These are phyloP conservation scores for Pipistrellus nathusii DNA, from an alignment of 2,797 vertebrate genomes.

Conservation along the genomic window DNA sequence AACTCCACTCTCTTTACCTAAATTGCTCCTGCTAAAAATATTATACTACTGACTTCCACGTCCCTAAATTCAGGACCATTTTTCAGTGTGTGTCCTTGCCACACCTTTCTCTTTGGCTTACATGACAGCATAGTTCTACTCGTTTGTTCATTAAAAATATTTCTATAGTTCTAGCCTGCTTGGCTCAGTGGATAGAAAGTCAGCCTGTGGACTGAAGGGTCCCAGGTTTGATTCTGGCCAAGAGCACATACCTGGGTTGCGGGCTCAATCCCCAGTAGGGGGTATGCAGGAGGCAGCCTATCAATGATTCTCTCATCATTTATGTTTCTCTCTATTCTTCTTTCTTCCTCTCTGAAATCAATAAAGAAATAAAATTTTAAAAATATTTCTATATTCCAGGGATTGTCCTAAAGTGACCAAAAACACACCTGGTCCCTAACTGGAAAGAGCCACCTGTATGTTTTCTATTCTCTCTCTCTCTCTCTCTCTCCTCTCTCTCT, in stretches of 20 bases:
- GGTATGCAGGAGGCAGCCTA: too few species aligned
- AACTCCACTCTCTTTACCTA: neutral
- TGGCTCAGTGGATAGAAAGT: too few species aligned
- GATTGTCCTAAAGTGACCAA: neutral
- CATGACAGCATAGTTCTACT: neutral
- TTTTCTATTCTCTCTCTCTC: neutral
- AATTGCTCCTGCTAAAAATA: neutral
- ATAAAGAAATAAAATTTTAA: neutral
- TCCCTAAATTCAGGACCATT: neutral
- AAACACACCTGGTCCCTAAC: neutral
- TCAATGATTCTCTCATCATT: too few species aligned
- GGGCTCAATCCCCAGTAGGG: too few species aligned
- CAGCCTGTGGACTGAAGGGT: too few species aligned
- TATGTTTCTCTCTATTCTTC: too few species aligned
- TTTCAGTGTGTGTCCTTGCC: neutral
- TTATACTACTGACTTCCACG: neutral
- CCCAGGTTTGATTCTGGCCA: too few species aligned
- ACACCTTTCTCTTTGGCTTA: neutral
- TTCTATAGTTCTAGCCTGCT: too few species aligned
- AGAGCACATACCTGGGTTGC: too few species aligned
- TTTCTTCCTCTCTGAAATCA: too few species aligned
- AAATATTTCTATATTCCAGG: neutral
- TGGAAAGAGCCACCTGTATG: neutral
- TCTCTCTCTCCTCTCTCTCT: too few species aligned
- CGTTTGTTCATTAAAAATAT: neutral